These are phyloP conservation scores for Caenorhabditis sp. DNA, from an alignment of 2,888 invertebrate genomes.

Conservation along the genomic window DNA sequence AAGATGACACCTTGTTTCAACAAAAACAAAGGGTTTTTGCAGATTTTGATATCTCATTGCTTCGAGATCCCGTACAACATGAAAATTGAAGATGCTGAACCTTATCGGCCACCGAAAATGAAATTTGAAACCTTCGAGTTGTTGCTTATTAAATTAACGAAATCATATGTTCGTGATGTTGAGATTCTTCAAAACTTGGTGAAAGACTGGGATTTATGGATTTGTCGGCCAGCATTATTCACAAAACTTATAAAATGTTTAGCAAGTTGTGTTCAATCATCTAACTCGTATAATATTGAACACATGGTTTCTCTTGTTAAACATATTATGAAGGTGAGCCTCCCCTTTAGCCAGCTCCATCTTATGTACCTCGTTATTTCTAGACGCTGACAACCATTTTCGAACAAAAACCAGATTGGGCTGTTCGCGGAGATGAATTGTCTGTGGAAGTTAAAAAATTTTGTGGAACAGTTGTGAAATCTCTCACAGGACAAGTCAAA, in stretches of 20 bases:
- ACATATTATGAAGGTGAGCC: not conserved
- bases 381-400: not conserved
- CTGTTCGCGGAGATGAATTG: not conserved
- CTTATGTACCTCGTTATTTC: not conserved
- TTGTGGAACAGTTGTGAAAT: not conserved
- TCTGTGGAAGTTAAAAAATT: not conserved
- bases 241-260: not conserved
- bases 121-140: not conserved
- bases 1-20: not conserved
- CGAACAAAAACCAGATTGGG: not conserved
- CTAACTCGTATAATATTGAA: not conserved
- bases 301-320: not conserved
- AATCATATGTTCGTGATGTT: not conserved
- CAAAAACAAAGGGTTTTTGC: not conserved
- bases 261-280: not conserved
- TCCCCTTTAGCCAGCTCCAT: not conserved
- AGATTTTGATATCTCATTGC: not conserved
- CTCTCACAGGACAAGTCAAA: not conserved
- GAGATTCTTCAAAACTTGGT: not conserved
- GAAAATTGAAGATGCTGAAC: not conserved
- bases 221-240: not conserved
- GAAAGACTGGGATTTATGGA: conserved; percentile 4
- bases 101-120: not conserved
- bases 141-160: not conserved
- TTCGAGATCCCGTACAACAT: conserved; percentile 2